Base-by-base conservation (phyloP, 2,888 invertebrate genomes). In the Macaria notata region DNA sequence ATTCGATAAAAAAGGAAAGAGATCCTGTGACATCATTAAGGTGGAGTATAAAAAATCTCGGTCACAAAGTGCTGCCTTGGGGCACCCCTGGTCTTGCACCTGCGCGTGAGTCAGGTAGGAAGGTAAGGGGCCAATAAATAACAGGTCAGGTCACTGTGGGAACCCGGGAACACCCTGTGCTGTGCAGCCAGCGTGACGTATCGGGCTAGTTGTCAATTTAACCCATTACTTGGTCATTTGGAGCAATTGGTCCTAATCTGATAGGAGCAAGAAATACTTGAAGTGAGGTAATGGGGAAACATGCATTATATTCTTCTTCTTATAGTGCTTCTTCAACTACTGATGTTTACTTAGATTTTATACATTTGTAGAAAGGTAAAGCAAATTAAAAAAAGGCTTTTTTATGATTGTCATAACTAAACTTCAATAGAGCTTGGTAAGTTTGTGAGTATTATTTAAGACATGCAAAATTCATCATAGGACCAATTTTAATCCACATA, bases 101-200 rank as follows among this genome's bases (percentile, higher is more conserved):
- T 88, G 88, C 81, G 38, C 44, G n/a, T 50, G 44, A 85, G 83
- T 83, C 85, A 86, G 84, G 85, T 83, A 87, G 72, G 76, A 82
- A 84, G 82, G 72, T 72, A 73, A 63, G 71, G 84, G 85, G 78
- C 84, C 80, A 81, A 89, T 89, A 88, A 91, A 88, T 90, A 84
- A 85, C 81, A 68, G 84, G 86, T 84, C 88, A 83, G 88, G 90
- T 91, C 90, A 88, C 73, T 87, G 90, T 90, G 90, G 89, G 90
- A 91, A 90, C 62, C 52, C 62, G 19, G 88, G 90, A 91, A 89
- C 62, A 54, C 63, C 65, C 68, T 72, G 72, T 78, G 84, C 68
- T 65, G 19, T 2, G 33, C 82, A 84, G 66, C 64, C 62, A 81
- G 73, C 81, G 86, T 88, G 84, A 88, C 87, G 81, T 62, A 66